Evolutionary conservation across 2,888 invertebrate genomes (phyloP).

Genomic region (Leptopilina syphax): DNA sequence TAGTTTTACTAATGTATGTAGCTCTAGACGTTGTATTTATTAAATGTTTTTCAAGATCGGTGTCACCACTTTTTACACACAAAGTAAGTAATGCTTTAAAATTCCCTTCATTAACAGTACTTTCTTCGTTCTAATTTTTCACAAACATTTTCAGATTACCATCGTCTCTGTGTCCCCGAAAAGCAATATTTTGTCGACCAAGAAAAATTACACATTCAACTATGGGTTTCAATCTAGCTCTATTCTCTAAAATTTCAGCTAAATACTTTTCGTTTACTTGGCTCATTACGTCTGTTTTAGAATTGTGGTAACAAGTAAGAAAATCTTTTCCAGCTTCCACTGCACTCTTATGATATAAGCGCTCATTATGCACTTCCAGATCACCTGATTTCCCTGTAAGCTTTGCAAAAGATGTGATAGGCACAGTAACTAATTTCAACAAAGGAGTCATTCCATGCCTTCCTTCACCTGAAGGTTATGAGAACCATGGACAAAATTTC

Average conservation of each 20-base stretch:
- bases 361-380: constrained; percentile 3
- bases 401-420: constrained; percentile 14
- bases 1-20: constrained; percentile 50
- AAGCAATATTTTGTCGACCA: constrained; percentile 20
- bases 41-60: constrained; percentile 40
- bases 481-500: too few species aligned
- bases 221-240: too few species aligned
- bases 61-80: constrained; percentile 31
- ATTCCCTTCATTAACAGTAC: background rate
- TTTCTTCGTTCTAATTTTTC: too few species aligned
- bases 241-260: too few species aligned
- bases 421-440: background rate
- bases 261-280: too few species aligned
- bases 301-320: constrained; percentile 1
- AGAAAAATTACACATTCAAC: too few species aligned
- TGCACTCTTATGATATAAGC: constrained; percentile 35
- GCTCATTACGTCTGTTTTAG: background rate
- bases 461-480: too few species aligned
- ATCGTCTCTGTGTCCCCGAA: constrained; percentile 42
- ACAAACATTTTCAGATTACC: background rate
- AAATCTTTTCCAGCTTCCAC: constrained; percentile 35
- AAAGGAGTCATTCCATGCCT: too few species aligned
- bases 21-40: constrained; percentile 45
- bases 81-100: constrained; percentile 15
- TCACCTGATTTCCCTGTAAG: background rate